Percentiles rank a stretch among this genome's conserved stretches.
phyloP scores from a whole-genome alignment of 2,888 invertebrate genomes.

The Girardia tigrina region DNA sequence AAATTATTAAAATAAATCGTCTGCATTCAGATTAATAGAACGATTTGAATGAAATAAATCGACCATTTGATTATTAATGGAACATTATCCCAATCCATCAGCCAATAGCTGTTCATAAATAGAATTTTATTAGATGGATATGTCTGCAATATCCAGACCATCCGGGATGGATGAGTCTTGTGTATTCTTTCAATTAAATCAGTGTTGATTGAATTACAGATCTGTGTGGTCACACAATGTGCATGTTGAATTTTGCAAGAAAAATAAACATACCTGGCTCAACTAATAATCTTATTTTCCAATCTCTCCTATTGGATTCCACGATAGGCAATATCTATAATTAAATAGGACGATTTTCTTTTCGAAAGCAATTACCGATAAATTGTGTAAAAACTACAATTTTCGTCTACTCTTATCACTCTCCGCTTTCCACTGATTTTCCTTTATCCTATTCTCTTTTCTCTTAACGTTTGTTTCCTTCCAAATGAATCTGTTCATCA shows the following conservation, averaged over 20 bases:
- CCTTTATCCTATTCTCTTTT: no score
- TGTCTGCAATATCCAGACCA: constrained; percentile 18
- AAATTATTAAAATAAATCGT: not conserved
- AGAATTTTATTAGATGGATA: not conserved
- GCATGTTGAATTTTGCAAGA: not conserved
- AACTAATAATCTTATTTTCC: constrained; percentile 1
- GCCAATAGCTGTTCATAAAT: constrained; percentile 3
- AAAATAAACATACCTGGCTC: constrained; percentile 23
- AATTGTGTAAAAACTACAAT: no score
- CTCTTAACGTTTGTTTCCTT: no score
- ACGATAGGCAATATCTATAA: no score
- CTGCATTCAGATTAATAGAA: constrained; percentile 1
- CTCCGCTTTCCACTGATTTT: no score
- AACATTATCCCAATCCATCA: not conserved
- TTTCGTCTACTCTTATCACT: no score
- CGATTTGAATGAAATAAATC: not conserved
- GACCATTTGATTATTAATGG: constrained; percentile 9
- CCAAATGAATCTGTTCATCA: no score
- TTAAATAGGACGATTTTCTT: no score
- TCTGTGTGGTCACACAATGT: constrained; percentile 19
- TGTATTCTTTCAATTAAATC: constrained; percentile 1
- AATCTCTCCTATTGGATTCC: constrained; percentile 19
- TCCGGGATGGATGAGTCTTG: not conserved
- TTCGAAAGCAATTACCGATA: no score
- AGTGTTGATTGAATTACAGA: not conserved